phyloP scores from a whole-genome alignment of 1,140 invertebrate genomes.

The honey bee (Apis mellifera) region Amel_HAv3.1 CM009932.2:10589001-10589500 shows the following conservation, averaged over 20 bases:
- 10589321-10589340: conserved; percentile 79
- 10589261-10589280: conserved; percentile 72
- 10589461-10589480: conserved; percentile 63
- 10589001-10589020: too few species aligned
- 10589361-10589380: conserved; percentile 72
- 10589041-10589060: too few species aligned
- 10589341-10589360: conserved; percentile 69
- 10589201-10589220: conserved; percentile 59
- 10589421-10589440: conserved; percentile 78
- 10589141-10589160: conserved; percentile 37
- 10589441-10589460: conserved; percentile 72
- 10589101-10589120: conserved; percentile 47
- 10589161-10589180: conserved; percentile 25
- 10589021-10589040: too few species aligned
- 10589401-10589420: conserved; percentile 75
- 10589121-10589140: conserved; percentile 33
- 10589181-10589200: conserved; percentile 38
- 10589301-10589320: conserved; percentile 80
- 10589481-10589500: conserved; percentile 50
- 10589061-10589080: too few species aligned
- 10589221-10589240: conserved; percentile 68
- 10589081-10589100: too few species aligned
- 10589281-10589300: conserved; percentile 71
- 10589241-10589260: conserved; percentile 49
- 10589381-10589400: conserved; percentile 75